Evolutionary conservation across 2,888 invertebrate genomes (phyloP).

Genomic region (Diachrysia chrysitis): DNA sequence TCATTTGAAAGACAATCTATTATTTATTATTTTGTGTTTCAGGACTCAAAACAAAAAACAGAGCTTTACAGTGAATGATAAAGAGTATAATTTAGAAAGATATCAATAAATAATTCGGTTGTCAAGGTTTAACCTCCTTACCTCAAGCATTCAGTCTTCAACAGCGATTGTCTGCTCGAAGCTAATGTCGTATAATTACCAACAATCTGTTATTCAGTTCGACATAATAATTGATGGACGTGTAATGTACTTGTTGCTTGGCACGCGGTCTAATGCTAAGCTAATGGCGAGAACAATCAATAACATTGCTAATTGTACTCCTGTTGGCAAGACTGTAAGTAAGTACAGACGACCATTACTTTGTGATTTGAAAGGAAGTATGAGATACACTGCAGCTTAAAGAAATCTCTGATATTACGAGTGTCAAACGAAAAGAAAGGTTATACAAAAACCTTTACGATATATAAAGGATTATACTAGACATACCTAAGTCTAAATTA

Average conservation of each 20-base stretch:
- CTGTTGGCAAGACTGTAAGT: background rate
- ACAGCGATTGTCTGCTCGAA: background rate
- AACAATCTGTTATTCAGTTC: constrained; percentile 2
- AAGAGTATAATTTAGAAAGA: too few species aligned
- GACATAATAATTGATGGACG: constrained; percentile 28
- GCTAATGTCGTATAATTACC: background rate
- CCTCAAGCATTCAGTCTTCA: background rate
- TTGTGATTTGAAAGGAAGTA: background rate
- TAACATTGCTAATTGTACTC: constrained; percentile 25
- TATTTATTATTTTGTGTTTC: too few species aligned
- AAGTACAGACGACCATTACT: background rate
- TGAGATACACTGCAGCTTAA: background rate
- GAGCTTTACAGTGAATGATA: too few species aligned
- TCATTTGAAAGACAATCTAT: too few species aligned
- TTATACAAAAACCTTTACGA: too few species aligned
- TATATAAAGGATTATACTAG: too few species aligned
- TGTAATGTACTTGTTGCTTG: constrained; percentile 51
- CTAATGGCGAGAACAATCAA: constrained; percentile 34
- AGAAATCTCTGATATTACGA: background rate
- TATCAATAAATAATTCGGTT: too few species aligned
- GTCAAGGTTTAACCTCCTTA: background rate
- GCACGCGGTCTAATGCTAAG: constrained; percentile 6
- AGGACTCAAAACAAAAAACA: too few species aligned
- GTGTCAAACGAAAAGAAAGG: too few species aligned
- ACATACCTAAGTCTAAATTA: too few species aligned